These are phyloP conservation scores for zebrafish (Danio rerio) DNA, from an alignment of 2,113 vertebrate species.

Conservation along the genomic window DNA sequence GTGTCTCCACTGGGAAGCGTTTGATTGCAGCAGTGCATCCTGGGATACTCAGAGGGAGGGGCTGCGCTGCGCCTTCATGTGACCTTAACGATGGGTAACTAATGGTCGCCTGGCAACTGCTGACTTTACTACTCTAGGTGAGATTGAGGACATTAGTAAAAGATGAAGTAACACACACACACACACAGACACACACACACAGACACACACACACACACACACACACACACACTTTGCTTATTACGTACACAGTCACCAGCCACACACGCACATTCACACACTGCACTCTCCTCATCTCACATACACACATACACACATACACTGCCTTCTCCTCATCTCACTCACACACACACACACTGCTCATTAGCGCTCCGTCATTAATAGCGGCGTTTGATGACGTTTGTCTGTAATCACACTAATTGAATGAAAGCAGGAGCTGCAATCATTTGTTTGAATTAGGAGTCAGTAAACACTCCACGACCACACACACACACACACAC, in stretches of 20 bases:
- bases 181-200: background rate
- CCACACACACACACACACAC: too few relatives aligned
- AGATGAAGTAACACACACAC: background rate
- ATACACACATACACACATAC: too few relatives aligned
- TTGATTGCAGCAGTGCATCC: constrained; percentile 17
- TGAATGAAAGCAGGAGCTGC: too few relatives aligned
- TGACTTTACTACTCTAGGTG: background rate
- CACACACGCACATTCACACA: too few relatives aligned
- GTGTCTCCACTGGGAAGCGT: background rate
- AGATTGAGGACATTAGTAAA: constrained; percentile 14
- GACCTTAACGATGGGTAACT: constrained; percentile 32
- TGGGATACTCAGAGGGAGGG: constrained; percentile 21
- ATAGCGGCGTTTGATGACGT: too few relatives aligned
- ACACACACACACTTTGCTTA: background rate
- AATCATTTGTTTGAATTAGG: too few relatives aligned
- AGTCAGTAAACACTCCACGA: too few relatives aligned
- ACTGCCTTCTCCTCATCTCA: too few relatives aligned
- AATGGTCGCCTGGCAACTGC: constrained; percentile 36
- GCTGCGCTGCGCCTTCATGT: background rate
- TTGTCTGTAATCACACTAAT: too few relatives aligned
- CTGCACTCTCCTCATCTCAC: too few relatives aligned
- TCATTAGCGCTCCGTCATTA: too few relatives aligned
- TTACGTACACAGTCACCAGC: background rate
- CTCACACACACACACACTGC: too few relatives aligned
- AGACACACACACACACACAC: background rate